phyloP scores from a whole-genome alignment of 2,888 invertebrate species.

The Caenorhabditis virilis region DNA sequence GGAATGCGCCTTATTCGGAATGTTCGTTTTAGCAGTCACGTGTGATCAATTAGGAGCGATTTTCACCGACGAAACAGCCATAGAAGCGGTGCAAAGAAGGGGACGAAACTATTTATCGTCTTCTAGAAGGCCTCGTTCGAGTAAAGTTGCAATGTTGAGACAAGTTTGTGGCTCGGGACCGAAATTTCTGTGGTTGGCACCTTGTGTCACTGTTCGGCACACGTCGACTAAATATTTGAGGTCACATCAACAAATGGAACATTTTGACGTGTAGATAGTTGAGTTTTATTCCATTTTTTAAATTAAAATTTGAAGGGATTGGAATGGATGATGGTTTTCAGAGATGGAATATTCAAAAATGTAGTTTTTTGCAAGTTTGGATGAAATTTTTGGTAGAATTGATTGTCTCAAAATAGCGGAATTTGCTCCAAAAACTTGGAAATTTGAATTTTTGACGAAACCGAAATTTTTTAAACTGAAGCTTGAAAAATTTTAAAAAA shows the following conservation, averaged over 20 bases:
- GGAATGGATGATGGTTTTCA: no score
- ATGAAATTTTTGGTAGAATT: no score
- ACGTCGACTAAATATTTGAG: conserved; percentile 18
- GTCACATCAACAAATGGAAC: conserved; percentile 30
- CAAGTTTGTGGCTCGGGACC: conserved; percentile 82
- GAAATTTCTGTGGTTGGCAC: conserved; percentile 78
- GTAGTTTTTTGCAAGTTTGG: no score
- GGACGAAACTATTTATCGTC: conserved; percentile 30
- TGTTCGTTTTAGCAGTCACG: conserved; percentile 85
- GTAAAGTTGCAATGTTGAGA: conserved; percentile 75
- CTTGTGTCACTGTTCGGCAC: conserved; percentile 71
- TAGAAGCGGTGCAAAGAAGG: conserved; percentile 76
- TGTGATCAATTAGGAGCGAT: conserved; percentile 83
- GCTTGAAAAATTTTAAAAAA: no score
- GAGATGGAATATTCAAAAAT: no score
- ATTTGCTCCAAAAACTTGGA: no score
- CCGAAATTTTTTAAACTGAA: no score
- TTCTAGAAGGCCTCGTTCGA: conserved; percentile 28
- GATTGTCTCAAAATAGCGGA: no score
- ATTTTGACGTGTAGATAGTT: conserved; percentile 29
- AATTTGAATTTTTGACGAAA: background rate
- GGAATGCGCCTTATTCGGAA: conserved; percentile 83
- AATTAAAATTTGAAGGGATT: no score
- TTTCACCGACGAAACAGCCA: conserved; percentile 82
- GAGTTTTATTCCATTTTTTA: no score